phyloP scores from a whole-genome alignment of 2,797 vertebrate species.

The Oreonectes daqikongensis region DNA sequence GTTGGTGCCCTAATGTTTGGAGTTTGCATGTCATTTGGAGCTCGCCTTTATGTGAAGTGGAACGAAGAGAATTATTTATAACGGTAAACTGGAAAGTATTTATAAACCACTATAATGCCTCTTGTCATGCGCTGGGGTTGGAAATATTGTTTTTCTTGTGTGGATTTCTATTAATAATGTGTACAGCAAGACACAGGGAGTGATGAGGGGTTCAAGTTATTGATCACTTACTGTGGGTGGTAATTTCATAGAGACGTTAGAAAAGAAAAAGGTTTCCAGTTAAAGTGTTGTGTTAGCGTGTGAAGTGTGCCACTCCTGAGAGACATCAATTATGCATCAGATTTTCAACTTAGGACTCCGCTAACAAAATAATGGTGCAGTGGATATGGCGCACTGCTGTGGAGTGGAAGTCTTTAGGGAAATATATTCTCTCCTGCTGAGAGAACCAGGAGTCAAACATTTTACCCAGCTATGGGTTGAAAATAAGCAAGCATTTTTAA shows the following conservation, averaged over 20 bases:
- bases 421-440: slow-evolving; percentile 5
- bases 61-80: too few species aligned
- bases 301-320: background rate
- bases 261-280: background rate
- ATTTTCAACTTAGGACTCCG: background rate
- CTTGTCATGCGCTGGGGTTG: background rate
- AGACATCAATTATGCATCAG: slow-evolving; percentile 5
- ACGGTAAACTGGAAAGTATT: too few species aligned
- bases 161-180: background rate
- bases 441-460: slow-evolving; percentile 7
- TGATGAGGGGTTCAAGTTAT: background rate
- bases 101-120: background rate
- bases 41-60: background rate
- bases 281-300: background rate
- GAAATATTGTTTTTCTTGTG: background rate
- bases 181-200: background rate
- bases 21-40: background rate
- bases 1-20: background rate
- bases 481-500: too few species aligned
- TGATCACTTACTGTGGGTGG: background rate
- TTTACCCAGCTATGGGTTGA: background rate
- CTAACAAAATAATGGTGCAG: slow-evolving; percentile 16
- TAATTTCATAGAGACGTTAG: background rate
- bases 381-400: background rate
- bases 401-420: slow-evolving; percentile 5